phyloP scores from a whole-genome alignment of 2,113 vertebrate genomes.

The Furnarius figulus region DNA sequence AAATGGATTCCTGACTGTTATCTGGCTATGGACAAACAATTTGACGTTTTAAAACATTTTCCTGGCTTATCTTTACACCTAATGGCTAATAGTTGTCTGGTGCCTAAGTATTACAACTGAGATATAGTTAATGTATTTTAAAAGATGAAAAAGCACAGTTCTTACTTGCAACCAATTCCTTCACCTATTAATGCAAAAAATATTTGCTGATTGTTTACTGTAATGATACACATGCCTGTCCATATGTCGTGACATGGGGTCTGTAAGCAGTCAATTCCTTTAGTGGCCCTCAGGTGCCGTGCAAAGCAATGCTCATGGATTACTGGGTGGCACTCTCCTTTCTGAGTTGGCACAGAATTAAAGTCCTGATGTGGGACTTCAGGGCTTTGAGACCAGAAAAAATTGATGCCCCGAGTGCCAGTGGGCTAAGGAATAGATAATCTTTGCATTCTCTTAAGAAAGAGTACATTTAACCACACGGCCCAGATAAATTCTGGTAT shows the following conservation, averaged over 20 bases:
- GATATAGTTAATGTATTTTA: not conserved
- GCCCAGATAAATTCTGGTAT: not conserved
- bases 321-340: not conserved
- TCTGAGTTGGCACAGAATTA: not conserved
- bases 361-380: not conserved
- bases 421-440: not conserved
- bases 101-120: not conserved
- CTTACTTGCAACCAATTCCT: not conserved
- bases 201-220: not conserved
- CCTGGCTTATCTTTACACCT: not conserved
- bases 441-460: not conserved
- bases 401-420: not conserved
- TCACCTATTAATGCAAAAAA: not conserved
- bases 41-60: not conserved
- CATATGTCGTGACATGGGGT: not conserved
- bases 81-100: not conserved
- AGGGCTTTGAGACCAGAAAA: not conserved
- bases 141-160: not conserved
- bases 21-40: not conserved
- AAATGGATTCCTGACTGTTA: not conserved
- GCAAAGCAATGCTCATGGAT: not conserved
- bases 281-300: rapidly evolving
- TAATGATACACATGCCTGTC: not conserved
- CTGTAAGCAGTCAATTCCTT: not conserved
- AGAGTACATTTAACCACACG: not conserved